Percentiles rank a stretch among this genome's conserved stretches.
These are phyloP conservation scores for Oscarella lobularis DNA, from an alignment of 37 sponge, comb jelly and placozoan species.

Conservation along the genomic window DNA sequence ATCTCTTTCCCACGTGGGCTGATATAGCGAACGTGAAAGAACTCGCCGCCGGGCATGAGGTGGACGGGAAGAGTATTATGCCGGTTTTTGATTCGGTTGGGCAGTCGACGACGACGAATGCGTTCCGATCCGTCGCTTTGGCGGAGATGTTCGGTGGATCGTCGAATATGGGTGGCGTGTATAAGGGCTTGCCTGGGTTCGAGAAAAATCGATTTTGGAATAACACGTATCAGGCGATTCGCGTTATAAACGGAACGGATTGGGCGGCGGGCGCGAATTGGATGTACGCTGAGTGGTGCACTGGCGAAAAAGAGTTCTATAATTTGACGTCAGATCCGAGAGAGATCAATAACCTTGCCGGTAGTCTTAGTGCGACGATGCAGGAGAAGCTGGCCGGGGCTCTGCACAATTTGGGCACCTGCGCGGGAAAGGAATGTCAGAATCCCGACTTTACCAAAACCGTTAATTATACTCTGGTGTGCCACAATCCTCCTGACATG, in stretches of 20 bases:
- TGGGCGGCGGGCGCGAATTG: conserved; percentile 54
- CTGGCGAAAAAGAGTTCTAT: conserved; percentile 57
- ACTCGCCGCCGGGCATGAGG: neutral
- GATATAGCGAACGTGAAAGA: conserved; percentile 14
- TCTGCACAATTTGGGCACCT: conserved; percentile 11
- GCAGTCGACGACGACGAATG: conserved; percentile 10
- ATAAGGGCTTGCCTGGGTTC: conserved; percentile 30
- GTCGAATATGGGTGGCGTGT: conserved; percentile 35
- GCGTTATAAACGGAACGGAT: conserved; percentile 45
- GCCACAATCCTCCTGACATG: conserved; percentile 48
- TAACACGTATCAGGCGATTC: conserved; percentile 51
- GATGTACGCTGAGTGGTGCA: conserved; percentile 58
- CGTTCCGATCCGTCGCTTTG: conserved; percentile 32
- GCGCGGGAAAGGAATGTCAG: conserved; percentile 24
- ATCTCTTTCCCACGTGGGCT: conserved; percentile 52
- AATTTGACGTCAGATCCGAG: conserved; percentile 24
- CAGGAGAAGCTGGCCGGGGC: conserved; percentile 13
- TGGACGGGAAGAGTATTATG: conserved; percentile 43
- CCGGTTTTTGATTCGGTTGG: conserved; percentile 9
- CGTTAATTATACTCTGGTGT: conserved; percentile 1
- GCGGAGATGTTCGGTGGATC: conserved; percentile 64
- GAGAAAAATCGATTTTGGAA: conserved; percentile 45
- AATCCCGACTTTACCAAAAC: conserved; percentile 5
- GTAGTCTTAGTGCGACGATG: neutral
- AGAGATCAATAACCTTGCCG: conserved; percentile 11